Base-by-base conservation (phyloP, 2,888 invertebrate species). In the Drosophila acutilabella region DNA sequence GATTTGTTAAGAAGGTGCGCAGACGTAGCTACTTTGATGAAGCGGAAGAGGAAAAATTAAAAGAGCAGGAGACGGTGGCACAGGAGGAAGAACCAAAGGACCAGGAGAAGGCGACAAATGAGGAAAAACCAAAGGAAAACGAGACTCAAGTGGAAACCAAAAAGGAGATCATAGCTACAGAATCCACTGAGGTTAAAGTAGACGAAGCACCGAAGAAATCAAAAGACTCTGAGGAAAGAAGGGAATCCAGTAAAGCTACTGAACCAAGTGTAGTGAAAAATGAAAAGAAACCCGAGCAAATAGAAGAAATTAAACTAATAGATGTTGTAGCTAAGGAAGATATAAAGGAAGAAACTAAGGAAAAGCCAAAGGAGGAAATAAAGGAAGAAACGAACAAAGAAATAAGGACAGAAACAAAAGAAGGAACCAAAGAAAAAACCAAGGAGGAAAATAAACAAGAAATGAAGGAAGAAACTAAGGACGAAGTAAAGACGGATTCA, bases 1-100 rank as follows among this genome's bases (percentile, higher is more conserved):
- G 92, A 1, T 92, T 92, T 83, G 88, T 92, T 0, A 90, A 85
- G 54, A 91, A 90, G 74, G 73, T 91, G 14, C 88, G 92, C 13
- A 81, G 91, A 52, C 90, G 89, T 52, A 92, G 92, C 62, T 69
- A 78, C 51, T 91, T 91, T 5, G 81, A 81, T 57, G 91, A 91
- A 59, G 89, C 89, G 0, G 90, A 90, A 11, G 88, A 89, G 60
- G 84, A 88, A 23, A 70, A 45, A 10, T 66, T 71, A 14, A 23
- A 67, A 36, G 56, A 57, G 13, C 40, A 11, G 18, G 40, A 40
- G 30, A 7, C 8, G 8, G 30, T 2, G 30, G 8, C 0, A 10
- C 53, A 50, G 5, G 50, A 61, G 18, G 18, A 33, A 66, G n/a
- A 7, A 11, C 3, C 11, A 11, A 14, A 30, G 6, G 16, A 30